These are phyloP conservation scores for Alexandromys fortis DNA, from an alignment of 2,113 vertebrate species.

Conservation along the genomic window DNA sequence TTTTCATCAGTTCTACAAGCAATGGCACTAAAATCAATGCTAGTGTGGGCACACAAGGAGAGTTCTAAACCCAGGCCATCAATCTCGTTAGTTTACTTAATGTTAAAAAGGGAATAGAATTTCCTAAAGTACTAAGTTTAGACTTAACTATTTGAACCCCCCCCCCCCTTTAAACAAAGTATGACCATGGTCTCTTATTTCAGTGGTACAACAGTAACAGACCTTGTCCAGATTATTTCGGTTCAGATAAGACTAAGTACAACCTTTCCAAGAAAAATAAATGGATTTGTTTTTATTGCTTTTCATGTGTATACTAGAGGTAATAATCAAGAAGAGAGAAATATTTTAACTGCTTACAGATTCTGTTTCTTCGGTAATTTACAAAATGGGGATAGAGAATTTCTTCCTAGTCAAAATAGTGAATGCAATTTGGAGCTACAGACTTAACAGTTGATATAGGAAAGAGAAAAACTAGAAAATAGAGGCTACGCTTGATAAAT, in stretches of 20 bases:
- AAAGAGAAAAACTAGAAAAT: slow-evolving; percentile 44
- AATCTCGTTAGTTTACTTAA: slow-evolving; percentile 50
- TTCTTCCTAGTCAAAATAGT: slow-evolving; percentile 57
- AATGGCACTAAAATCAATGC: neutral
- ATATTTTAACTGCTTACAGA: slow-evolving; percentile 53
- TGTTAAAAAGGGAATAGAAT: slow-evolving; percentile 44
- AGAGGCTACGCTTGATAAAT: slow-evolving; percentile 54
- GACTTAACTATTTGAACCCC: slow-evolving; percentile 33
- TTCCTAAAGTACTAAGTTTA: slow-evolving; percentile 46
- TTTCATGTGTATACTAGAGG: slow-evolving; percentile 16
- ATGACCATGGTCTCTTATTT: slow-evolving; percentile 29
- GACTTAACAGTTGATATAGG: neutral
- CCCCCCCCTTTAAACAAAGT: neutral
- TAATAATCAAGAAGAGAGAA: slow-evolving; percentile 48
- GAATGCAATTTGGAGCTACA: slow-evolving; percentile 25
- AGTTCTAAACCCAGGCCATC: slow-evolving; percentile 47
- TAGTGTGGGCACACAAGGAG: slow-evolving; percentile 26
- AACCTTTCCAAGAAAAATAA: slow-evolving; percentile 5
- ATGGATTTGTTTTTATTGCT: slow-evolving; percentile 42
- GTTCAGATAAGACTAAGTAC: slow-evolving; percentile 36
- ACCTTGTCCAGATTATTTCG: slow-evolving; percentile 32
- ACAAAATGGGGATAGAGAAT: slow-evolving; percentile 15
- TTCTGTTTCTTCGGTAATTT: slow-evolving; percentile 46
- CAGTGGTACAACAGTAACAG: slow-evolving; percentile 40
- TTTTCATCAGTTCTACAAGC: neutral